Evolutionary conservation across 92 coral and sea anemone species (phyloP), one percentile per base, ranked within the genome.

Genomic region (Porites divaricata): DNA sequence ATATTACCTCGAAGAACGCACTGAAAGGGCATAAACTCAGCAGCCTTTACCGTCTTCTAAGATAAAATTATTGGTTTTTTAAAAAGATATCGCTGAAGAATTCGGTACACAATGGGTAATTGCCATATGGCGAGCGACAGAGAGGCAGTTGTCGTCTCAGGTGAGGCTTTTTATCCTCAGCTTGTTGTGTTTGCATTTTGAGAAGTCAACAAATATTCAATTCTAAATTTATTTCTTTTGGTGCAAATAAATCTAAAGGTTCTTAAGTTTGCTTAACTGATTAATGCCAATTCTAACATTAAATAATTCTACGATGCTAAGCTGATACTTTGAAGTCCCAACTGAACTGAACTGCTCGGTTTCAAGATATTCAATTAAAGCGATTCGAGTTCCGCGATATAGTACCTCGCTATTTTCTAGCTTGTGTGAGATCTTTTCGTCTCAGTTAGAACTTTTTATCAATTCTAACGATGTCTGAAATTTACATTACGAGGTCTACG

Each of bases 81-180:
- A 56, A 52, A 9, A 9, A 35, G 20, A 1, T 26, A 16, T 8
- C 49, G 61, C 61, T 5, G 24, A 10, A 52, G 26, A 51, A 22
- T 28, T 53, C 65, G 24, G 63, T 14, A n/a, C 7, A 70, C 19
- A n/a, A 83, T 84, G 88, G 88, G 88, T 23, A 84, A 84, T 45
- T 84, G 88, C 24, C 81, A 84, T 15, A 75, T 84, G 81, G 88
- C 88, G 28, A 84, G 83, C 75, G 75, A 74, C 4, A 26, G 81
- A 20, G 88, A 84, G 24, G 88, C 88, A 1, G 81, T 84, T 6
- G 88, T 84, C 7, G 88, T 84, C 15, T 84, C 88, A 66, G 88
- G 88, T 84, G n/a, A 9, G 53, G 11, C 69, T 67, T 49, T 16
- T 4, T 35, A 35, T 35, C 45, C 45, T 35, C 45, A 35, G 45